These are phyloP conservation scores for Macaria liturata DNA, from an alignment of 2,888 invertebrate genomes.

Conservation along the genomic window DNA sequence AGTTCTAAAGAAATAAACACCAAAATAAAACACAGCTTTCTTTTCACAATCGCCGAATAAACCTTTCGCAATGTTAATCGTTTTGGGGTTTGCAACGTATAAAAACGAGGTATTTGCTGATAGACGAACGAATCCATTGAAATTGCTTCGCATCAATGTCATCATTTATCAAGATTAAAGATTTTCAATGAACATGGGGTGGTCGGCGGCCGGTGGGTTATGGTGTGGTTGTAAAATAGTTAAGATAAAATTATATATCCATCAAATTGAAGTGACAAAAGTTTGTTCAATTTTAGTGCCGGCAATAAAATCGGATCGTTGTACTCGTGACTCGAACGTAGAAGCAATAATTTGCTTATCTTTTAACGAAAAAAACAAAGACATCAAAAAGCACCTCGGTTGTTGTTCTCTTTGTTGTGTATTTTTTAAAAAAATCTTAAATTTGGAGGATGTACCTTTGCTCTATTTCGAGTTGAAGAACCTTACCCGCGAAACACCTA, in stretches of 20 bases:
- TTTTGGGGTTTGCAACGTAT: slow-evolving; percentile 6
- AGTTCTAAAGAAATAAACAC: neutral
- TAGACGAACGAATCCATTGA: neutral
- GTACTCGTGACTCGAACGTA: slow-evolving; percentile 10
- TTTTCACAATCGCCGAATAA: neutral
- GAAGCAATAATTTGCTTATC: no score
- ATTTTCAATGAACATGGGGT: no score
- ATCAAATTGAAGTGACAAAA: slow-evolving; percentile 24
- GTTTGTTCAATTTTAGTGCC: slow-evolving; percentile 24
- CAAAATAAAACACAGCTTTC: neutral
- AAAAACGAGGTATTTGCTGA: neutral
- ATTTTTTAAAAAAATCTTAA: no score
- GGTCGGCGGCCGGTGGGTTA: no score
- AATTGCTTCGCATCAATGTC: slow-evolving; percentile 5
- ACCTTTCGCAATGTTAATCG: neutral
- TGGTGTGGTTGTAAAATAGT: slow-evolving; percentile 16
- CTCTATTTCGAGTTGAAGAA: no score
- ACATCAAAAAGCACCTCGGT: no score
- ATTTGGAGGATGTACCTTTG: no score
- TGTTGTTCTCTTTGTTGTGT: no score
- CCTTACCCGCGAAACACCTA: no score
- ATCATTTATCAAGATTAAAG: slow-evolving; percentile 7
- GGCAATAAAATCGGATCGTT: slow-evolving; percentile 16
- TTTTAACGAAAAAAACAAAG: no score
- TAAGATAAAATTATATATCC: slow-evolving; percentile 8